Conservation (phyloP, 1,140 invertebrate species). For the Trinorchestia longiramus region DNA sequence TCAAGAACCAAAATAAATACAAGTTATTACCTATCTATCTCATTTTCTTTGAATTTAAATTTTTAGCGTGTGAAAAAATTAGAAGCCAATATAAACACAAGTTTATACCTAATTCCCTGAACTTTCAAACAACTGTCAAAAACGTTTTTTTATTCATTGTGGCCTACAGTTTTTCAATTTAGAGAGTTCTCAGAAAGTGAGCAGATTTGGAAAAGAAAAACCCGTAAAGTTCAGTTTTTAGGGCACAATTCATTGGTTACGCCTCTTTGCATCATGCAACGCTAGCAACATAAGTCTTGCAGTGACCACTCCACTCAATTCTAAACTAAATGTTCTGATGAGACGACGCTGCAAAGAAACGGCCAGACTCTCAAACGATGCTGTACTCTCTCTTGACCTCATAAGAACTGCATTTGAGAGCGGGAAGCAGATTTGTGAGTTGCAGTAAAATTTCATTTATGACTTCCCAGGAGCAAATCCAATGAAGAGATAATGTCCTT, state of each 20-base stretch:
- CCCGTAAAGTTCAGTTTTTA: not conserved
- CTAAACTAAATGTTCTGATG: not conserved
- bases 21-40: too few relatives aligned
- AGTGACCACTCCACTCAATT: not conserved
- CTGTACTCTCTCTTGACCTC: not conserved
- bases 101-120: too few relatives aligned
- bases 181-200: not conserved
- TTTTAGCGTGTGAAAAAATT: too few relatives aligned
- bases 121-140: too few relatives aligned
- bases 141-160: too few relatives aligned
- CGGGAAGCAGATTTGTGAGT: not conserved
- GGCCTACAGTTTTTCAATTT: too few relatives aligned
- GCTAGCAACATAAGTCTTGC: not conserved
- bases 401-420: not conserved
- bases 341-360: not conserved
- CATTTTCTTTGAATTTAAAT: too few relatives aligned
- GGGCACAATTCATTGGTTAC: not conserved
- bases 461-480: conserved; percentile 50
- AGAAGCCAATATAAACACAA: too few relatives aligned
- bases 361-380: not conserved
- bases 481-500: conserved; percentile 27
- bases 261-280: not conserved
- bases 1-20: too few relatives aligned
- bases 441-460: conserved; percentile 15
- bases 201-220: not conserved